Evolutionary conservation across 2,797 vertebrate genomes (phyloP), one percentile per base, ranked within the genome.

Genomic region (Coendou prehensilis): DNA sequence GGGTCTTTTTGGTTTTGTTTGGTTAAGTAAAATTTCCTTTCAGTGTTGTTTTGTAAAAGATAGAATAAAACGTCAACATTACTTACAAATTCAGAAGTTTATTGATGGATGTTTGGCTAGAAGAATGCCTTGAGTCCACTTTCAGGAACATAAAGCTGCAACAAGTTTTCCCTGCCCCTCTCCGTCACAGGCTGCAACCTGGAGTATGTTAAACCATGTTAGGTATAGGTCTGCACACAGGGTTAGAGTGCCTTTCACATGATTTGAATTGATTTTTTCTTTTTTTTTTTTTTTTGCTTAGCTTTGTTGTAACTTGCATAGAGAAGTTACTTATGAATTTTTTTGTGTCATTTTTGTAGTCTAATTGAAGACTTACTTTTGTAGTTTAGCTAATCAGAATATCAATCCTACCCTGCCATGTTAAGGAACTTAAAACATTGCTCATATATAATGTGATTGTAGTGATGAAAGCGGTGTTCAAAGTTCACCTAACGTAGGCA

Each of bases 311-410:
- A 63, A 56, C 7, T 54, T 80, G 14, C 33, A 26, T 61, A 9
- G 52, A 92, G 81, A 86, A 90, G 67, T 87, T 64, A 37, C 57
- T 93, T 59, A 33, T 82, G 37, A 93, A 59, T n/a, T 56, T 45
- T 13, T 61, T n/a, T 69, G n/a, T 61, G 9, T 56, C 88, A 69
- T 78, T 7, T 93, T 59, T 67, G 15, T 69, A 59, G 45, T 84
- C 11, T 41, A 85, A 26, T 56, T 30, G 23, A 80, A 90, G 56
- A 64, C 18, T 26, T 2, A 41, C 7, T 45, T 56, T 73, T 61
- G 26, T 30, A 52, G 20, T 87, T 87, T 37, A 23, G 4, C 10
- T 80, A 80, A 20, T 52, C 3, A n/a, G 33, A 90, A 26, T 20
- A 41, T 50, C 9, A n/a, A 61, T 3, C 1, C 23, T 15, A 41